A percentile compares a stretch with the other conserved stretches of the same genome.
These are phyloP conservation scores for Lutraria lutraria DNA, from an alignment of 2,888 invertebrate species.

Conservation along the genomic window DNA sequence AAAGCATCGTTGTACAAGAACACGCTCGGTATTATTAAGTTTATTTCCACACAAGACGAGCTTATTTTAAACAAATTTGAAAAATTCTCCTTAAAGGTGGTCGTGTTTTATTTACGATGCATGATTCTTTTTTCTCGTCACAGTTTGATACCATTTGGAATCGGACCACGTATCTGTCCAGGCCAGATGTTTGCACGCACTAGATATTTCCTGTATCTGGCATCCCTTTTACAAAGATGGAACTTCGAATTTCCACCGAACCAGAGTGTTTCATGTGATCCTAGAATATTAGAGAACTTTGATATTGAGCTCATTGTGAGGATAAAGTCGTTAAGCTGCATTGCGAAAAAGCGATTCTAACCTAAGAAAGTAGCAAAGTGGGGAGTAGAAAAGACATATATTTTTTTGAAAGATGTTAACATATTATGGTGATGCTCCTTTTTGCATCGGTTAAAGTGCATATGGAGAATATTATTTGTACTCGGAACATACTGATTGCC, in stretches of 20 bases:
- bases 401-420: too few relatives aligned
- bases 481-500: too few relatives aligned
- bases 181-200: conserved; percentile 14
- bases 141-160: conserved; percentile 15
- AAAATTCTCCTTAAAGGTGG: too few relatives aligned
- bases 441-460: too few relatives aligned
- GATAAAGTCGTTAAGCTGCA: neutral
- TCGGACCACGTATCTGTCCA: conserved; percentile 15
- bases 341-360: neutral
- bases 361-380: too few relatives aligned
- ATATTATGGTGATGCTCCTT: too few relatives aligned
- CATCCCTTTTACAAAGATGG: conserved; percentile 20
- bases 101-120: neutral
- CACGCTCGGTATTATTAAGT: too few relatives aligned
- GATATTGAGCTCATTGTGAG: neutral
- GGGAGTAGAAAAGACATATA: too few relatives aligned
- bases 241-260: neutral
- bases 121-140: neutral
- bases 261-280: neutral
- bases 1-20: too few relatives aligned
- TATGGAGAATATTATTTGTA: too few relatives aligned
- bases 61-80: too few relatives aligned
- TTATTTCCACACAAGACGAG: too few relatives aligned
- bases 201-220: conserved; percentile 21
- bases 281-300: neutral